Evolutionary conservation across 2,113 vertebrate species (phyloP).

Genomic region (Daphoenositta chrysoptera): DNA sequence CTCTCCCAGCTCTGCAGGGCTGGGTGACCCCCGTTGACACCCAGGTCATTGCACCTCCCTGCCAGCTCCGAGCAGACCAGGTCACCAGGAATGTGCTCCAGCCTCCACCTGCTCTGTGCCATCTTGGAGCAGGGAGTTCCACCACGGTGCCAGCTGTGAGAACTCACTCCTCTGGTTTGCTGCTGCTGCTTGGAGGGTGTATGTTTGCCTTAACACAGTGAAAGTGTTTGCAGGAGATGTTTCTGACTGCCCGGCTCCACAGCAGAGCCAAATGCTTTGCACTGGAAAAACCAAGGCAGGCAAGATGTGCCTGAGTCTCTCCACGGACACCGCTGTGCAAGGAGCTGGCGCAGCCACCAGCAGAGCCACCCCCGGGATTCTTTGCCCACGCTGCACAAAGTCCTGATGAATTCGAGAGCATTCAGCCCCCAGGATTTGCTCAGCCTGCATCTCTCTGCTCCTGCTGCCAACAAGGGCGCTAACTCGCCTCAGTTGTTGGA

Average conservation of each 20-base stretch:
- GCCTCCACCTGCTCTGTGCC: background rate
- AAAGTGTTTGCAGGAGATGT: background rate
- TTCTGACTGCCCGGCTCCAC: fast-evolving
- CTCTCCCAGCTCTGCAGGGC: background rate
- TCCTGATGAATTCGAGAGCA: background rate
- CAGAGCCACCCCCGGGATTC: background rate
- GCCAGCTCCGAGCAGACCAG: background rate
- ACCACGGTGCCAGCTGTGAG: fast-evolving
- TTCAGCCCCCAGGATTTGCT: background rate
- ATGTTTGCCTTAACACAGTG: background rate
- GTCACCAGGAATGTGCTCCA: background rate
- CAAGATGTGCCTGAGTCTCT: background rate
- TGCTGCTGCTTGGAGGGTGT: background rate
- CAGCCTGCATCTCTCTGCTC: background rate
- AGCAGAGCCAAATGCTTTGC: background rate
- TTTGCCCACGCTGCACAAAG: background rate
- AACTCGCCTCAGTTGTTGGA: conserved; percentile 56
- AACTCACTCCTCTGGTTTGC: background rate
- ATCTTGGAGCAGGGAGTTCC: background rate
- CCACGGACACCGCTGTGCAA: background rate
- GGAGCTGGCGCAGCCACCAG: background rate
- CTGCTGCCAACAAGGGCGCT: conserved; percentile 10
- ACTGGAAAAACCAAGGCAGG: background rate
- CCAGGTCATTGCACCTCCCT: background rate
- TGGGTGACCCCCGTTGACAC: background rate